These are phyloP conservation scores for Desoria tigrina DNA, from an alignment of 2,888 invertebrate species.

Conservation along the genomic window DNA sequence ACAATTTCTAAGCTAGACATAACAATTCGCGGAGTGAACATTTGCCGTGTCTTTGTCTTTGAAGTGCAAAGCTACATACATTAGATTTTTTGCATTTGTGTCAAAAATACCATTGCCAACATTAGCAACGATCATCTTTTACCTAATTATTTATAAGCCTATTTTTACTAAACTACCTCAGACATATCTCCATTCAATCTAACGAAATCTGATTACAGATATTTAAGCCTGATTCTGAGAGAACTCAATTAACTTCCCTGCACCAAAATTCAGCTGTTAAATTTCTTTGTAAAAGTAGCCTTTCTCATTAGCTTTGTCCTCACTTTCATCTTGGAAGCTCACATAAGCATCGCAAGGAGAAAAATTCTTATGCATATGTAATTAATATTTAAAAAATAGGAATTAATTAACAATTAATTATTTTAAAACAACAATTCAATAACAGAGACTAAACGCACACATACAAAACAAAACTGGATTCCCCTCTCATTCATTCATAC, in stretches of 20 bases:
- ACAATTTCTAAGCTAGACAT: no score
- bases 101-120: neutral
- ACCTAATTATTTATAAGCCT: neutral
- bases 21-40: no score
- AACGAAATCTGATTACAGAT: neutral
- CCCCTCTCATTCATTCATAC: neutral
- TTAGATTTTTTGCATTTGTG: no score
- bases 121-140: neutral
- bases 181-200: neutral
- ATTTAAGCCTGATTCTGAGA: neutral
- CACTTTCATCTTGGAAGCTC: neutral
- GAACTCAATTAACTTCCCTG: neutral
- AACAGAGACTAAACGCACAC: no score
- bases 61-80: no score
- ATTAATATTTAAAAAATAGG: neutral
- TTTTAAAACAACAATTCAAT: slow-evolving; percentile 2
- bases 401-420: slow-evolving; percentile 8
- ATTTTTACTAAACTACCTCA: neutral
- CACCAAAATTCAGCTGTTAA: slow-evolving; percentile 1
- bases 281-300: slow-evolving; percentile 4
- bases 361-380: neutral
- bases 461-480: neutral
- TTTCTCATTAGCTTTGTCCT: slow-evolving; percentile 10
- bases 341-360: slow-evolving; percentile 7
- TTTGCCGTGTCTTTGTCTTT: no score